phyloP scores from a whole-genome alignment of 2,888 invertebrate species.

The Rhagonycha fulva region DNA sequence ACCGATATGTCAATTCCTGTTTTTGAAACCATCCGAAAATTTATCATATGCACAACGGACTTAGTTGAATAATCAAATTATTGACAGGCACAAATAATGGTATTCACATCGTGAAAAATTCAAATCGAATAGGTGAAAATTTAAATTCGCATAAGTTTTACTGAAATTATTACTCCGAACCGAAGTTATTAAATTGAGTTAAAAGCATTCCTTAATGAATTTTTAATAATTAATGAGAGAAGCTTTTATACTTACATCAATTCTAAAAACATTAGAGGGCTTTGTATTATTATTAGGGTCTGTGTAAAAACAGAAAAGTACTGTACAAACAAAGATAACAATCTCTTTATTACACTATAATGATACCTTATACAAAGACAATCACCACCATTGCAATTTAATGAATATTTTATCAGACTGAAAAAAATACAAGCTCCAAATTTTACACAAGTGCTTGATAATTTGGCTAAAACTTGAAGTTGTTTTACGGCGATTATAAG shows the following conservation, averaged over 20 bases:
- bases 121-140: neutral
- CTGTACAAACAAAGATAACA: slow-evolving; percentile 21
- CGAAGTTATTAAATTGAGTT: slow-evolving; percentile 26
- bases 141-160: neutral
- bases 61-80: neutral
- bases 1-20: slow-evolving; percentile 1
- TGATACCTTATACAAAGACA: slow-evolving; percentile 25
- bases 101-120: neutral
- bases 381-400: slow-evolving; percentile 21
- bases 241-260: slow-evolving; percentile 14
- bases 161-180: neutral
- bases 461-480: neutral
- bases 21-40: neutral
- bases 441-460: neutral
- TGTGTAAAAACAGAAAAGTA: slow-evolving; percentile 18
- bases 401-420: slow-evolving; percentile 23
- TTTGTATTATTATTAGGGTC: neutral
- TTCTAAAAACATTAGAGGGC: slow-evolving; percentile 15
- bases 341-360: slow-evolving; percentile 27
- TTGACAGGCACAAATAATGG: neutral
- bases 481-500: neutral
- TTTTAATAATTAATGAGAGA: slow-evolving; percentile 31
- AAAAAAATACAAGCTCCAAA: neutral
- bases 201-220: slow-evolving; percentile 33
- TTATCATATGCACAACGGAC: neutral